Conservation (phyloP, 2,113 vertebrate species). For the Noturus placidus region DNA sequence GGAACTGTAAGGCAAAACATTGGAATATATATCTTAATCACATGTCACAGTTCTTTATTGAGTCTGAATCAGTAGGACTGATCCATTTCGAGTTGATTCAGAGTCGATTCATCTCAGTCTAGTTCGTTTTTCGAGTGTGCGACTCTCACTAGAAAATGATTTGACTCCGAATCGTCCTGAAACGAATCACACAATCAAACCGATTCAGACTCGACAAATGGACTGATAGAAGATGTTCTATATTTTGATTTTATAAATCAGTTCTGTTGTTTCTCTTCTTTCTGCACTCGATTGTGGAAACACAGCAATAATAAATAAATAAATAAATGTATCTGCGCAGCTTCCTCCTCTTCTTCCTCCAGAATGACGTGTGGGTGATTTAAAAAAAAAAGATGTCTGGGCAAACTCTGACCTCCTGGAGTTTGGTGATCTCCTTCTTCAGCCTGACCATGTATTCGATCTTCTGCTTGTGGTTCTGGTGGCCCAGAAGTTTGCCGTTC, state of each 20-base stretch:
- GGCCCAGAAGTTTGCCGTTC: slow-evolving; percentile 91
- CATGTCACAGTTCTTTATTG: background rate
- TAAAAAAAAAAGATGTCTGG: background rate
- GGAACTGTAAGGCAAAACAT: background rate
- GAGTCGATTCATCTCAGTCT: background rate
- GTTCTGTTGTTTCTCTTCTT: no score
- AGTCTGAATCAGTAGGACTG: background rate
- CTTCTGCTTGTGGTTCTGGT: slow-evolving; percentile 92
- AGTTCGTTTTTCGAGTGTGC: background rate
- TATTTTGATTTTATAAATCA: no score
- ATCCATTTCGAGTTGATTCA: background rate
- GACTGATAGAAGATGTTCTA: background rate
- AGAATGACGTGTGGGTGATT: background rate
- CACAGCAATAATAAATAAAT: background rate
- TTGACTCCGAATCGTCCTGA: background rate
- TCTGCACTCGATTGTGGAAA: no score
- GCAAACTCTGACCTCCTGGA: slow-evolving; percentile 79
- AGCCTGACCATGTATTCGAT: slow-evolving; percentile 95
- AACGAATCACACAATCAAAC: background rate
- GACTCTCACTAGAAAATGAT: background rate
- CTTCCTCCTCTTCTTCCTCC: background rate
- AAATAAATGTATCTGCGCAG: background rate
- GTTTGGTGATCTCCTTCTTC: slow-evolving; percentile 86
- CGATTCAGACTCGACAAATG: background rate
- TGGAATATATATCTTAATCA: background rate